phyloP scores from a whole-genome alignment of 2,888 invertebrate species.

The Torymus aiolomorphi region DNA sequence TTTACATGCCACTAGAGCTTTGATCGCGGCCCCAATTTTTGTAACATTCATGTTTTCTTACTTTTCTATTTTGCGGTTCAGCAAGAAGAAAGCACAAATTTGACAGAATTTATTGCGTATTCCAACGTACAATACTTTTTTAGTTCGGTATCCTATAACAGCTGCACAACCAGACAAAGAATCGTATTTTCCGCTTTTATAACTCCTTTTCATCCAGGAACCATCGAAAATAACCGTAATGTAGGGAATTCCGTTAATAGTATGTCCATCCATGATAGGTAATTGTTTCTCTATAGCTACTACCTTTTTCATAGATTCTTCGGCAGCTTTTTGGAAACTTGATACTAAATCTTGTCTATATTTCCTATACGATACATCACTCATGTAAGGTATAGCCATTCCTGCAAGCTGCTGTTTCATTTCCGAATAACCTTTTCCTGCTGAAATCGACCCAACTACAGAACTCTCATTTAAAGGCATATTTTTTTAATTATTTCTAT shows the following conservation, averaged over 20 bases:
- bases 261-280: too few relatives aligned
- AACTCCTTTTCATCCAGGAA: slow-evolving; percentile 54
- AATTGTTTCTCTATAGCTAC: too few relatives aligned
- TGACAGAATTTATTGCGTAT: slow-evolving; percentile 63
- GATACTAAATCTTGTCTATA: too few relatives aligned
- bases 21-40: too few relatives aligned
- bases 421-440: slow-evolving; percentile 57
- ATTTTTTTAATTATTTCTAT: too few relatives aligned
- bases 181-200: slow-evolving; percentile 47
- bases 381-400: slow-evolving; percentile 56
- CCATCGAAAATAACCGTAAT: slow-evolving; percentile 54
- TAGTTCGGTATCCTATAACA: slow-evolving; percentile 47
- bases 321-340: background rate
- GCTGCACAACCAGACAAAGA: too few relatives aligned
- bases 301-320: too few relatives aligned
- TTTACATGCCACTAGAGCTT: slow-evolving; percentile 64
- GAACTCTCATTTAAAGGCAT: slow-evolving; percentile 1
- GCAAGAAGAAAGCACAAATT: slow-evolving; percentile 59
- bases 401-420: slow-evolving; percentile 55
- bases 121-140: slow-evolving; percentile 62
- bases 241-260: slow-evolving; percentile 49
- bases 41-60: slow-evolving; percentile 60
- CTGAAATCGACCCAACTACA: background rate
- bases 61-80: slow-evolving; percentile 30
- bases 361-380: background rate